Evolutionary conservation across 2,797 vertebrate species (phyloP), one percentile per base, ranked within the genome.

Genomic region (Ambastaia sidthimunki): DNA sequence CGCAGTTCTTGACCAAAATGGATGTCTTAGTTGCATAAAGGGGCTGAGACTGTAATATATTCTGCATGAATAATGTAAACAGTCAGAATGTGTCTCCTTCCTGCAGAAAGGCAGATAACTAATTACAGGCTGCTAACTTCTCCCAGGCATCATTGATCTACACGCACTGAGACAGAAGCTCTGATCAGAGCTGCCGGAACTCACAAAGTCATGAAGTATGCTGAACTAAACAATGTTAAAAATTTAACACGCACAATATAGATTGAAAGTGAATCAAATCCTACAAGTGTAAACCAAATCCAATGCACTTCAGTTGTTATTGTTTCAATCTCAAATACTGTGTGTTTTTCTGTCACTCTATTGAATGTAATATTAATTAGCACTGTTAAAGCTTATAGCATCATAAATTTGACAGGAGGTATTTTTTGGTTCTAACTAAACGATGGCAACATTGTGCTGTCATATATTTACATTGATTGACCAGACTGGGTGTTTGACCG

Each of bases 41-140:
- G 77, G 60, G 77, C 80, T 81, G 57, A 80, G 75, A 37, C 80
- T 59, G 41, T 86, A 87, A 86, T 86, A 79, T 83, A 87, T 85
- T 83, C 82, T 78, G 73, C 82, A 88, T 88, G 84, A 87, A 88
- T 87, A 88, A 86, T 87, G 83, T 83, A 86, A 84, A 85, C 74
- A 84, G 78, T 85, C 84, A 85, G 86, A 86, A 83, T 76, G 74
- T 85, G 83, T 85, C 83, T 81, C 74, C 72, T 77, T 86, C 77
- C 78, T 66, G 81, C 80, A 84, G 84, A 84, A 74, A 74, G 74
- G 65, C 73, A 60, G 76, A 71, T 81, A 82, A 83, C 78, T 87
- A 88, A 88, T 88, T 88, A 86, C 67, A 87, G 82, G 77, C 83
- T 87, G 81, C 83, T 82, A 87, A 88, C 70, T 84, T 84, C 68